phyloP scores from a whole-genome alignment of 1,140 invertebrate species.

The Drosophila sturtevanti region DNA sequence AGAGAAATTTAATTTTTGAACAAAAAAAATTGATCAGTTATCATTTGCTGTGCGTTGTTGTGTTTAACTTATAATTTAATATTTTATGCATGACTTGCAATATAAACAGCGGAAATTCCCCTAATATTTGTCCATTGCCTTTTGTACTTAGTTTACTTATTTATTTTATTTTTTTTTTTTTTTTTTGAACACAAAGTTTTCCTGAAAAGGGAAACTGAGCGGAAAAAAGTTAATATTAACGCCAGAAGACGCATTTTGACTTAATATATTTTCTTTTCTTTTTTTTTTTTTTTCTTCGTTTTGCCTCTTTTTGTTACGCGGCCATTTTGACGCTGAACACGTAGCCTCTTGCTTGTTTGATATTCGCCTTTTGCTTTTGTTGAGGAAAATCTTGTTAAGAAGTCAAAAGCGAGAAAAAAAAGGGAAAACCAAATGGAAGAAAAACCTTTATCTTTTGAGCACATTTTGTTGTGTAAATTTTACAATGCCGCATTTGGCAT shows the following conservation, averaged over 20 bases:
- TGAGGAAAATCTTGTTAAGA: conserved; percentile 69
- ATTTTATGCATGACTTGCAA: conserved; percentile 78
- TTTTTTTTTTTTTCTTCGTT: conserved; percentile 19
- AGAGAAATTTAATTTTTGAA: too few species aligned
- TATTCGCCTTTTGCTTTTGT: conserved; percentile 56
- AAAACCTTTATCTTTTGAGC: conserved; percentile 52
- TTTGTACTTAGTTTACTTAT: conserved; percentile 22
- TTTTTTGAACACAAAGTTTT: conserved; percentile 53
- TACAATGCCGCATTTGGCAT: conserved; percentile 57
- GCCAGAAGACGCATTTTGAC: conserved; percentile 71
- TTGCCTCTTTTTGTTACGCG: conserved; percentile 27
- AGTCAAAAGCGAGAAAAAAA: conserved; percentile 34
- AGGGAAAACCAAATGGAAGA: neutral
- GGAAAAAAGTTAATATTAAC: conserved; percentile 79
- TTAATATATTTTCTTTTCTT: conserved; percentile 50
- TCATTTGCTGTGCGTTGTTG: neutral
- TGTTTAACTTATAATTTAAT: conserved; percentile 77
- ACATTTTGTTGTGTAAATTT: conserved; percentile 72
- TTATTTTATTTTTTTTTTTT: conserved; percentile 9
- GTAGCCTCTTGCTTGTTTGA: conserved; percentile 50
- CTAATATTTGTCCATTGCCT: conserved; percentile 47
- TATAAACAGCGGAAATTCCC: conserved; percentile 66
- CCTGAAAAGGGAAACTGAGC: conserved; percentile 62
- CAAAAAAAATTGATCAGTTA: too few species aligned
- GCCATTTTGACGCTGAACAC: conserved; percentile 76